Percentiles rank a stretch among this genome's conserved stretches.
Evolutionary conservation across 2,888 invertebrate genomes (phyloP).

Genomic region (Eupithecia subumbrata): DNA sequence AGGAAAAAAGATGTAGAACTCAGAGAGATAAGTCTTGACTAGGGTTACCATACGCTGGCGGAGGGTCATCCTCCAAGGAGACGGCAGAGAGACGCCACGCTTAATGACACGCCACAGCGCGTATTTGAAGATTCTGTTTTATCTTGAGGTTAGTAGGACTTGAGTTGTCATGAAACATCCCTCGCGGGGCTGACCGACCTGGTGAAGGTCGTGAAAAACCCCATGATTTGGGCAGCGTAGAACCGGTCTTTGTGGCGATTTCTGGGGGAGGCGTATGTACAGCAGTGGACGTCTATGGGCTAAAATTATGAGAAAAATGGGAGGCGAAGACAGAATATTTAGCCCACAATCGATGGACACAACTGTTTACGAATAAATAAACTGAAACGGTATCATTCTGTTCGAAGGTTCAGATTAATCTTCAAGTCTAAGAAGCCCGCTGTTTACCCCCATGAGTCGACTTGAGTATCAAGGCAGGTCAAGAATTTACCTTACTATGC

Average conservation of each 20-base stretch:
- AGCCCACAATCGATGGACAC: no score
- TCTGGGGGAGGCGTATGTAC: not conserved
- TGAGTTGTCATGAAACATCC: not conserved
- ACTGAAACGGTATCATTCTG: no score
- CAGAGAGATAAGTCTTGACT: constrained; percentile 88
- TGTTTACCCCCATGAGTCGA: no score
- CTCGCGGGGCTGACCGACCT: not conserved
- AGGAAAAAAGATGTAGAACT: constrained; percentile 58
- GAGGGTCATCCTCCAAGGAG: constrained; percentile 84
- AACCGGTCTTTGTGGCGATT: not conserved
- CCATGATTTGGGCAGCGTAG: not conserved
- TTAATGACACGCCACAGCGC: constrained; percentile 73
- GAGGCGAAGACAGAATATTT: no score
- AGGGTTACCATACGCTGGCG: constrained; percentile 92
- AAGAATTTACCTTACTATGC: no score
- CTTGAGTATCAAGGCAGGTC: no score
- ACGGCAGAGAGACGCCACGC: constrained; percentile 65
- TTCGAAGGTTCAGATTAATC: no score
- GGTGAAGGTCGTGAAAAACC: not conserved
- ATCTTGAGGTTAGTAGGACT: constrained; percentile 64
- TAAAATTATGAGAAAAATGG: no score
- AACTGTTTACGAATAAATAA: no score
- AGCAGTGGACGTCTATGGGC: no score
- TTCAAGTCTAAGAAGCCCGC: no score
- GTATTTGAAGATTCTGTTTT: constrained; percentile 74